Evolutionary conservation across 2,888 invertebrate genomes (phyloP).

Genomic region (Diarsia brunnea): DNA sequence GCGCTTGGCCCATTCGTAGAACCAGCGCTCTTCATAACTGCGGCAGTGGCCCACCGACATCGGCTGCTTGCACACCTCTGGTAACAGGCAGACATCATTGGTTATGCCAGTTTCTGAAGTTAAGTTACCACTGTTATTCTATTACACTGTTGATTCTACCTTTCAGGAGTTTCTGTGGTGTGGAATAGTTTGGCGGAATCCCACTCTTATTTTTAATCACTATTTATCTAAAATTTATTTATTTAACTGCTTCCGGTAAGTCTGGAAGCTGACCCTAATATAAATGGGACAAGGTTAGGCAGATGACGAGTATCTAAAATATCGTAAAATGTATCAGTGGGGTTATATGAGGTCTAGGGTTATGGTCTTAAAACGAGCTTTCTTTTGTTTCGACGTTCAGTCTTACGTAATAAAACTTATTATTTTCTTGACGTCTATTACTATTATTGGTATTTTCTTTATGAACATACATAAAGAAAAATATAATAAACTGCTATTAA

Average conservation of each 20-base stretch:
- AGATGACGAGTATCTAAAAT: too few species aligned
- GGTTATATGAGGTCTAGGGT: too few species aligned
- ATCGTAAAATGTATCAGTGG: too few species aligned
- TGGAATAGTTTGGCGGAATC: too few species aligned
- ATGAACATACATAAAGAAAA: too few species aligned
- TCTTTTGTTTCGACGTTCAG: neutral
- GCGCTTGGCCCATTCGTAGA: conserved; percentile 93
- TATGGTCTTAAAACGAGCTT: neutral
- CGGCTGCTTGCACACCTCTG: conserved; percentile 92
- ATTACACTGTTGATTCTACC: neutral
- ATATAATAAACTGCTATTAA: neutral
- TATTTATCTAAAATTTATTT: too few species aligned
- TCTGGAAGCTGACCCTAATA: too few species aligned
- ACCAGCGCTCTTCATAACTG: conserved; percentile 95
- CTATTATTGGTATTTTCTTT: too few species aligned
- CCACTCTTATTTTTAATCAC: too few species aligned
- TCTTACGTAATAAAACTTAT: neutral
- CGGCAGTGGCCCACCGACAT: conserved; percentile 94
- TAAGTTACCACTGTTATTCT: neutral
- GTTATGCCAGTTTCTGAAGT: neutral
- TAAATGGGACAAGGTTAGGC: too few species aligned
- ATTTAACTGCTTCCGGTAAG: too few species aligned
- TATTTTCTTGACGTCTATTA: too few species aligned
- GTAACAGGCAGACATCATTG: neutral
- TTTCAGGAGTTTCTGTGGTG: neutral